phyloP scores from a whole-genome alignment of 2,888 invertebrate genomes.

The Vannuccia rotundouncinata region DNA sequence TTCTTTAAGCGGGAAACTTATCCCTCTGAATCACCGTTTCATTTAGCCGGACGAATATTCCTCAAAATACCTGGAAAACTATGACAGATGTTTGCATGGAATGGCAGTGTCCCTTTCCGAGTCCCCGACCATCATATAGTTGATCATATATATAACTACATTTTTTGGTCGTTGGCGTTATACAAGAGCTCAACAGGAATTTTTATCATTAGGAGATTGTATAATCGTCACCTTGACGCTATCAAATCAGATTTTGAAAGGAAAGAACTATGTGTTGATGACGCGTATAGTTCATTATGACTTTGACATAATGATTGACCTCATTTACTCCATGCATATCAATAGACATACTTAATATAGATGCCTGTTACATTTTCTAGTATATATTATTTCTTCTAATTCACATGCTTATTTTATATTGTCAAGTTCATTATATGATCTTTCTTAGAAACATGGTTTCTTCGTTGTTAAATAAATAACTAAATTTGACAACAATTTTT shows the following conservation, averaged over 20 bases:
- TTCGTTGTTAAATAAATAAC: too few relatives aligned
- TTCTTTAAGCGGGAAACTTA: not conserved
- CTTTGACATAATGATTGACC: too few relatives aligned
- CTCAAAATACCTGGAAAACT: slow-evolving; percentile 3
- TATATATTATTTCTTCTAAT: too few relatives aligned
- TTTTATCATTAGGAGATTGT: not conserved
- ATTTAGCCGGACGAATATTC: not conserved
- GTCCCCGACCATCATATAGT: not conserved
- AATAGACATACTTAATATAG: too few relatives aligned
- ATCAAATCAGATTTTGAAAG: not conserved
- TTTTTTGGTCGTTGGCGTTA: not conserved
- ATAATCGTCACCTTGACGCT: not conserved
- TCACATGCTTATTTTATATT: too few relatives aligned
- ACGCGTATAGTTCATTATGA: too few relatives aligned
- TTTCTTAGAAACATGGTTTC: too few relatives aligned
- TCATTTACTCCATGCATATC: too few relatives aligned
- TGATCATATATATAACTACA: not conserved
- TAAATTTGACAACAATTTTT: too few relatives aligned
- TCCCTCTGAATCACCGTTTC: not conserved
- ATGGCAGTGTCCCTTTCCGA: not conserved
- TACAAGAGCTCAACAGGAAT: too few relatives aligned
- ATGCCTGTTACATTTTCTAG: too few relatives aligned
- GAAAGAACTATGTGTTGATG: not conserved
- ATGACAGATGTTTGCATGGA: not conserved
- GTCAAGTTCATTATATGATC: too few relatives aligned